These are phyloP conservation scores for Apocheima hispidaria DNA, from an alignment of 2,888 invertebrate genomes.

Conservation along the genomic window DNA sequence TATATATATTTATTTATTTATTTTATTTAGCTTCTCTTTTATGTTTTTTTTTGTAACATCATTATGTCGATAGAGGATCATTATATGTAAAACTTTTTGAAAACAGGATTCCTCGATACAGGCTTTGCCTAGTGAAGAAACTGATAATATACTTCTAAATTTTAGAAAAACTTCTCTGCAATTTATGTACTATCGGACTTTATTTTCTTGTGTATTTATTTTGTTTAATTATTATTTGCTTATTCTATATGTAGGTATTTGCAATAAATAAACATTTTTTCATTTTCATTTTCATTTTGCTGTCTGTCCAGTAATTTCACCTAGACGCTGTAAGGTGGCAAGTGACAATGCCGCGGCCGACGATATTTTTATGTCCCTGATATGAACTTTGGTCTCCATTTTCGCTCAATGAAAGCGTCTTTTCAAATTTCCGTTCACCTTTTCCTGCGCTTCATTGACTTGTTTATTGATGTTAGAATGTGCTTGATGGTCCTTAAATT, in stretches of 20 bases:
- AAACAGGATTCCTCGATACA: no score
- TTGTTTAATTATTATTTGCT: no score
- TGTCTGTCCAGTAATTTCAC: slow-evolving; percentile 45
- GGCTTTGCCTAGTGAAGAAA: no score
- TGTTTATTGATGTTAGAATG: slow-evolving; percentile 46
- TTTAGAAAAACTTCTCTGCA: no score
- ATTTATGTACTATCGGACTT: no score
- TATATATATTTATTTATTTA: background rate
- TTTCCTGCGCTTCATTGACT: slow-evolving; percentile 53
- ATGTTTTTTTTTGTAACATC: no score
- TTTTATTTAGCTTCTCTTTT: no score
- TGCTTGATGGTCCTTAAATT: slow-evolving; percentile 3
- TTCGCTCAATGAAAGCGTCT: slow-evolving; percentile 55
- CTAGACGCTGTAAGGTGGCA: slow-evolving; percentile 49
- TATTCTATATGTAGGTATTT: no score
- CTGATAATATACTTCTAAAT: no score
- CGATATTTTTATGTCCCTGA: slow-evolving; percentile 65
- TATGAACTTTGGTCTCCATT: slow-evolving; percentile 60
- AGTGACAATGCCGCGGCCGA: slow-evolving; percentile 56
- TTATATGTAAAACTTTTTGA: no score
- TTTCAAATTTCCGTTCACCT: slow-evolving; percentile 73
- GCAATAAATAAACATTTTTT: background rate
- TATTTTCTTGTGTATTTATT: no score
- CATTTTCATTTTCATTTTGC: slow-evolving; percentile 23
- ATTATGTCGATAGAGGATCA: no score